phyloP scores from a whole-genome alignment of 2,888 invertebrate species.

The Anticlea derivata region DNA sequence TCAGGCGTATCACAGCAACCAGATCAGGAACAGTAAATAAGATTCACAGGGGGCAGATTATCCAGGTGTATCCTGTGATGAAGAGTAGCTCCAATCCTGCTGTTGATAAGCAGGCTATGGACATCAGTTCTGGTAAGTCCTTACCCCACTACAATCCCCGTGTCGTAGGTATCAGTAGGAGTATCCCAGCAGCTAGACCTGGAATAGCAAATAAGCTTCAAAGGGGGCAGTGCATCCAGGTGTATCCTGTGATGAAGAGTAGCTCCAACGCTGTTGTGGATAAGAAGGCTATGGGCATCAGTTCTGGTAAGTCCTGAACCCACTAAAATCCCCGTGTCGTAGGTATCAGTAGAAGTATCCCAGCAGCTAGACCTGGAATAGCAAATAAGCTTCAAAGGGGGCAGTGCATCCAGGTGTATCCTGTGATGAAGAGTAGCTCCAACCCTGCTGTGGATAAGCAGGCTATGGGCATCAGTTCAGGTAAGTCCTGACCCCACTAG shows the following conservation, averaged over 20 bases:
- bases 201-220: no score
- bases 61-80: conserved; percentile 75
- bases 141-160: no score
- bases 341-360: no score
- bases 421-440: conserved; percentile 78
- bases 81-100: conserved; percentile 79
- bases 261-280: conserved; percentile 79
- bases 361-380: no score
- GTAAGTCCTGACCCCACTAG: not conserved
- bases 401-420: conserved; percentile 70
- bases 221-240: no score
- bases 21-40: no score
- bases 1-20: no score
- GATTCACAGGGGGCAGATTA: no score
- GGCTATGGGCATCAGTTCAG: conserved; percentile 69
- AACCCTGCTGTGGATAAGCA: conserved; percentile 80
- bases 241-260: conserved; percentile 79
- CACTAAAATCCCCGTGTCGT: no score
- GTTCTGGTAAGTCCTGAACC: conserved; percentile 1
- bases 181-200: no score
- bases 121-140: conserved; percentile 47
- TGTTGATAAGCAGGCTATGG: conserved; percentile 80
- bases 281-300: conserved; percentile 79
- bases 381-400: no score
- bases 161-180: no score